phyloP scores from a whole-genome alignment of 1,140 invertebrate genomes.

The Oncopodura yosiiana region DNA sequence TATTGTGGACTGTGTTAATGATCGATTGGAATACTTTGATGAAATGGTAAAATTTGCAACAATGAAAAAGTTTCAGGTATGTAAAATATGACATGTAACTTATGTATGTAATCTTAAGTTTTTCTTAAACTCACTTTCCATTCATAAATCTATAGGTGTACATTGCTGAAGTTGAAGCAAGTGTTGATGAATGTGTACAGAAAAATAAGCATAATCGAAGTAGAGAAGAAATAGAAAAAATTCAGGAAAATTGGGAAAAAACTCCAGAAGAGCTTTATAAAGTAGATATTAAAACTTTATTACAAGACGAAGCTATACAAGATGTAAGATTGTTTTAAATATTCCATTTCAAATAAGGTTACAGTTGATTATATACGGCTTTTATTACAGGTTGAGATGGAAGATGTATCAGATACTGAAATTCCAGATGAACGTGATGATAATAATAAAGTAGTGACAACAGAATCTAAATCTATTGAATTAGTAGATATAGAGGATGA shows the following conservation, averaged over 20 bases:
- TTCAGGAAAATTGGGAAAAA: slow-evolving; percentile 63
- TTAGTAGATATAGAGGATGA: neutral
- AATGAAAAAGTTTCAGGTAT: slow-evolving; percentile 78
- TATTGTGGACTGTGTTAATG: slow-evolving; percentile 79
- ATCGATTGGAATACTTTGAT: slow-evolving; percentile 67
- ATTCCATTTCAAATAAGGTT: neutral
- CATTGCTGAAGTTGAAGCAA: slow-evolving; percentile 75
- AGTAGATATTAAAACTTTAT: slow-evolving; percentile 66
- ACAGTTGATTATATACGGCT: neutral
- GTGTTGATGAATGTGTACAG: slow-evolving; percentile 62
- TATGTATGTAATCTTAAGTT: slow-evolving; percentile 11
- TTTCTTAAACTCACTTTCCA: slow-evolving; percentile 8
- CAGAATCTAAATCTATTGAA: no score
- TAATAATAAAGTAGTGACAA: neutral
- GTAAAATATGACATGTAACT: slow-evolving; percentile 17
- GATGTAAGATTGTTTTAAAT: slow-evolving; percentile 45
- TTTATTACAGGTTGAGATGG: slow-evolving; percentile 32
- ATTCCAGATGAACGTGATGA: neutral
- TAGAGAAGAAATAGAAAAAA: slow-evolving; percentile 65
- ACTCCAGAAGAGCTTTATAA: slow-evolving; percentile 58
- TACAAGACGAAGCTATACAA: slow-evolving; percentile 65
- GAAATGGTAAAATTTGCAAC: slow-evolving; percentile 82
- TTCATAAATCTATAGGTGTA: slow-evolving; percentile 60
- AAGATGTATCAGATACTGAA: slow-evolving; percentile 32
- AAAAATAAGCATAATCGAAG: slow-evolving; percentile 74